phyloP scores from a whole-genome alignment of 1,140 invertebrate species.

The Sinonovacula constricta region DNA sequence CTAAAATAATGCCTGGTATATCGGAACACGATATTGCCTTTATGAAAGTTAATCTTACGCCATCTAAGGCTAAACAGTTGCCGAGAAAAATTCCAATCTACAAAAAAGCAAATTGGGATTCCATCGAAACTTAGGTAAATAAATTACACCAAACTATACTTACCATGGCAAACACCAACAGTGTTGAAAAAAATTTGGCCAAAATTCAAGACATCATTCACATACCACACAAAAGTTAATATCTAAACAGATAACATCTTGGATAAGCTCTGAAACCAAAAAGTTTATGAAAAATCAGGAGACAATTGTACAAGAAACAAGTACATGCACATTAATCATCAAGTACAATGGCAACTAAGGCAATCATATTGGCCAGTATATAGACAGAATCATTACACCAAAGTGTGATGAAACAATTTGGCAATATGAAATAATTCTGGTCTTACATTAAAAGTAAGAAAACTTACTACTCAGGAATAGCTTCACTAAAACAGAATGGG shows the following conservation, averaged over 20 bases:
- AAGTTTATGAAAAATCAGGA: constrained; percentile 43
- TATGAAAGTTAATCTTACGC: constrained; percentile 18
- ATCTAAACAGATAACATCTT: constrained; percentile 14
- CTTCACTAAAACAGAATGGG: constrained; percentile 4
- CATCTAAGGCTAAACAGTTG: constrained; percentile 1
- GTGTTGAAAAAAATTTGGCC: constrained; percentile 21
- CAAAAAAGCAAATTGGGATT: constrained; percentile 48
- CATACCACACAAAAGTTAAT: constrained; percentile 39
- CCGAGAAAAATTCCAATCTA: constrained; percentile 38
- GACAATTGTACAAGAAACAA: not conserved
- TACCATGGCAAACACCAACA: not conserved
- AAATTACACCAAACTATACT: not conserved
- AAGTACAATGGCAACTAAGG: constrained; percentile 17
- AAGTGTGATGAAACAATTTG: constrained; percentile 4
- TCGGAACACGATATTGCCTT: constrained; percentile 47
- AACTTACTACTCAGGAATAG: constrained; percentile 11
- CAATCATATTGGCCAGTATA: constrained; percentile 42
- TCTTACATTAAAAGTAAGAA: constrained; percentile 51
- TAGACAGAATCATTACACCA: constrained; percentile 35
- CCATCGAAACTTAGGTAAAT: constrained; percentile 8
- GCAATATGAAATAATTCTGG: constrained; percentile 35
- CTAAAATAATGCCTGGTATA: constrained; percentile 36
- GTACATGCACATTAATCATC: constrained; percentile 24
- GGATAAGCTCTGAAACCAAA: constrained; percentile 6
- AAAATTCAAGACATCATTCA: constrained; percentile 7